These are phyloP conservation scores for Lepidochrysops patricia DNA, from an alignment of 2,888 invertebrate species.

Conservation along the genomic window DNA sequence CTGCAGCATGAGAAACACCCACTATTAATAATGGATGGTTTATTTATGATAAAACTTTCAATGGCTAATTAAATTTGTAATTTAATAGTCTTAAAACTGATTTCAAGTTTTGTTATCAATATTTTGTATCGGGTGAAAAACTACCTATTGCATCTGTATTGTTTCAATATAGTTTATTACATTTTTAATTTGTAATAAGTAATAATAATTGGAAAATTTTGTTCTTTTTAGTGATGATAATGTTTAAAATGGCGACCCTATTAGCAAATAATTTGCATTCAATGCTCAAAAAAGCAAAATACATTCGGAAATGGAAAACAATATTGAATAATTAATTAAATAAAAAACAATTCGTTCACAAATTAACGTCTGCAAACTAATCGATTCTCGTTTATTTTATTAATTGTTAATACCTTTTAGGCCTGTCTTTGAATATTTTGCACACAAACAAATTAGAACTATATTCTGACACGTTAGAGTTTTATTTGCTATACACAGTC, in stretches of 20 bases:
- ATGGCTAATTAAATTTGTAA: neutral
- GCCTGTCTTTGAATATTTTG: neutral
- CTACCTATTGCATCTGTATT: no score
- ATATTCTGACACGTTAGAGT: neutral
- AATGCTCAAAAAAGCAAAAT: neutral
- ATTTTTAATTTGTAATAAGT: neutral
- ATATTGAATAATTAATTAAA: neutral
- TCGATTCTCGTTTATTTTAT: conserved; percentile 14
- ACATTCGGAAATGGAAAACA: neutral
- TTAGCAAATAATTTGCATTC: neutral
- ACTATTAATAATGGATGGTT: neutral
- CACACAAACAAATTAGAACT: neutral
- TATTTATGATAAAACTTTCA: neutral
- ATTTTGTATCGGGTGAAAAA: no score
- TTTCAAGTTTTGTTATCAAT: neutral
- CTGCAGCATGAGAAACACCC: conserved; percentile 8
- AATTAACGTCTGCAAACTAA: neutral
- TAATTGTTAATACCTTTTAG: conserved; percentile 3
- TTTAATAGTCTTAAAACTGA: neutral
- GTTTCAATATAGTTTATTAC: neutral
- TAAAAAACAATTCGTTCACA: neutral
- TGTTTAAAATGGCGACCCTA: no score
- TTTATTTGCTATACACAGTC: neutral
- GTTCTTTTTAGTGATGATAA: no score
- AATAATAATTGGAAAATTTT: no score